These are phyloP conservation scores for Neria commutata DNA, from an alignment of 2,888 invertebrate genomes.

Conservation along the genomic window DNA sequence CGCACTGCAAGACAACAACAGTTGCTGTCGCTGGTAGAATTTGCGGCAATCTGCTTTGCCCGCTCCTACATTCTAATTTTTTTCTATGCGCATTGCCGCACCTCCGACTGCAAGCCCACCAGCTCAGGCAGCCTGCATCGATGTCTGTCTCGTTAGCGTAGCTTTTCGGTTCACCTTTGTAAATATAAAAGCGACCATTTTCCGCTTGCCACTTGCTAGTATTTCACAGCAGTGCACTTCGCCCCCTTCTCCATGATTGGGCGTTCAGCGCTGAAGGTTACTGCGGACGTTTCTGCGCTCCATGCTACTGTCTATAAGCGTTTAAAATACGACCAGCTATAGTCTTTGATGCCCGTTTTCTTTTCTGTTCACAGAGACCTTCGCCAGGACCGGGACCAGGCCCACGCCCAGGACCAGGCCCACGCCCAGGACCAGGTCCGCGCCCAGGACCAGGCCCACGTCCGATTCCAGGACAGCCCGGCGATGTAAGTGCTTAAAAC, in stretches of 20 bases:
- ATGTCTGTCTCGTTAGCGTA: constrained; percentile 11
- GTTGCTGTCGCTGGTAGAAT: not conserved
- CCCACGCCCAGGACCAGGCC: constrained; percentile 31
- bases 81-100: not conserved
- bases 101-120: not conserved
- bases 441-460: constrained; percentile 39
- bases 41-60: not conserved
- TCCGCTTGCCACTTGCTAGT: not conserved
- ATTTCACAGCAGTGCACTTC: not conserved
- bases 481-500: constrained; percentile 43
- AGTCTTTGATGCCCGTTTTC: no score
- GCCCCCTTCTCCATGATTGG: constrained; percentile 7
- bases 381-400: constrained; percentile 34
- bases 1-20: constrained; percentile 12
- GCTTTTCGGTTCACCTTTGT: constrained; percentile 24
- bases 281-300: constrained; percentile 14
- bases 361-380: constrained; percentile 35
- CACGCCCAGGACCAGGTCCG: constrained; percentile 34
- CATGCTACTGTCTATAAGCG: not conserved
- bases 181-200: not conserved
- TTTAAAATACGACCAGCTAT: not conserved
- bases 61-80: not conserved
- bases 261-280: constrained; percentile 17
- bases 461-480: constrained; percentile 44
- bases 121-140: not conserved